A percentile compares a stretch with the other conserved stretches of the same genome.
phyloP scores from a whole-genome alignment of 2,888 invertebrate species.

The Drosophila formosana region DNA sequence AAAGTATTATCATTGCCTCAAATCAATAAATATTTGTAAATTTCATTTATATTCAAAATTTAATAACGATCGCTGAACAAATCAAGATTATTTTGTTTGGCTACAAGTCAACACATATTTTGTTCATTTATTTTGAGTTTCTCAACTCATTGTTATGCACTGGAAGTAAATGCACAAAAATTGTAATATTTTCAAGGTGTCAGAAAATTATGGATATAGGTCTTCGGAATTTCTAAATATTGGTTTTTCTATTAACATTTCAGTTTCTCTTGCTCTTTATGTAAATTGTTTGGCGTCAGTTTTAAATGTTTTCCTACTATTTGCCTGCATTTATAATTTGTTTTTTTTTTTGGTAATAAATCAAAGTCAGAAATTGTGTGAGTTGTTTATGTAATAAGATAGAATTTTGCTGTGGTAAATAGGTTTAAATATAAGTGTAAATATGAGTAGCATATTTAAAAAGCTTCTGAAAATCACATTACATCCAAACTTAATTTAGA shows the following conservation, averaged over 20 bases:
- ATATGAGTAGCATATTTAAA: background rate
- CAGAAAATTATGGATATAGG: constrained; percentile 56
- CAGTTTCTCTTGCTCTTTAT: constrained; percentile 37
- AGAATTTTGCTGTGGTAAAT: background rate
- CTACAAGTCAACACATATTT: background rate
- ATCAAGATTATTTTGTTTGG: background rate
- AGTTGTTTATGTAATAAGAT: constrained; percentile 23
- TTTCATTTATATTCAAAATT: background rate
- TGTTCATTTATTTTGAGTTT: background rate
- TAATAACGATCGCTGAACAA: background rate
- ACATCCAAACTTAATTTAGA: too few relatives aligned
- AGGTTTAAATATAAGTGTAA: background rate
- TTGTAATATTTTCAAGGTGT: constrained; percentile 56
- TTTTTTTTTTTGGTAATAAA: constrained; percentile 24
- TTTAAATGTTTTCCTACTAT: constrained; percentile 8
- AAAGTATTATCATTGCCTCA: constrained; percentile 3
- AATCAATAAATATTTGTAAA: background rate
- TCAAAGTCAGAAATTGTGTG: constrained; percentile 26
- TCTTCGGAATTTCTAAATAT: constrained; percentile 19
- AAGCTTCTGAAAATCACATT: background rate
- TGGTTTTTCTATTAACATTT: constrained; percentile 3
- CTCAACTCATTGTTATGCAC: constrained; percentile 54
- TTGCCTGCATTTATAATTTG: background rate
- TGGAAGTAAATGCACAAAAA: constrained; percentile 10
- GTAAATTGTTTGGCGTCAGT: constrained; percentile 23